Conservation (phyloP, 2,113 vertebrate species). For the Indicator indicator region DNA sequence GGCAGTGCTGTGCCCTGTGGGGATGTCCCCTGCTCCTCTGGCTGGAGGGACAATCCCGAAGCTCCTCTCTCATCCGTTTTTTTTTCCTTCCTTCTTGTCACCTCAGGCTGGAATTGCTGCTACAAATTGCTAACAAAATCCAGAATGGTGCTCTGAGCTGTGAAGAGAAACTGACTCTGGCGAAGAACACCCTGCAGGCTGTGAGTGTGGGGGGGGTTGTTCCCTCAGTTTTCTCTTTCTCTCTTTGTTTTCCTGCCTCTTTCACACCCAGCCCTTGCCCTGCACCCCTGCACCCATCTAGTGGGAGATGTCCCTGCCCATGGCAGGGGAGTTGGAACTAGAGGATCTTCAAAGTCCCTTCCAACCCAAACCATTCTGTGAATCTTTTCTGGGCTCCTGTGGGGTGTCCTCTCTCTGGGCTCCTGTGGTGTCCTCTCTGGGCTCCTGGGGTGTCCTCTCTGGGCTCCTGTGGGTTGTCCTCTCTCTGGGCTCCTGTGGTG, state of each 20-base stretch:
- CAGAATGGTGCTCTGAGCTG: conserved; percentile 96
- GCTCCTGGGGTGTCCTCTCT: not conserved
- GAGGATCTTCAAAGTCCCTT: no score
- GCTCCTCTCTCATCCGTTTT: not conserved
- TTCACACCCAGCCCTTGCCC: not conserved
- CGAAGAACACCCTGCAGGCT: conserved; percentile 94
- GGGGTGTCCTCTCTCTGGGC: not conserved
- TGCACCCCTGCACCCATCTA: not conserved
- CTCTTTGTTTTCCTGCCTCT: not conserved
- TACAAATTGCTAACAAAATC: conserved; percentile 96
- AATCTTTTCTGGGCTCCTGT: not conserved
- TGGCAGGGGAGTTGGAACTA: no score
- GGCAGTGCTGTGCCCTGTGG: not conserved
- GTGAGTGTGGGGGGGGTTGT: conserved; percentile 77
- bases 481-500: not conserved
- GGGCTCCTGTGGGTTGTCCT: not conserved
- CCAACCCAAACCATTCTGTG: no score
- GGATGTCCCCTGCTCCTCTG: not conserved
- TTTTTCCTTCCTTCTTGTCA: not conserved
- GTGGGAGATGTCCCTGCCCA: no score
- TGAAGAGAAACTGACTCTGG: conserved; percentile 96
- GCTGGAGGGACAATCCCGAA: not conserved
- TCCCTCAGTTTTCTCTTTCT: not conserved
- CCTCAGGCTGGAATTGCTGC: conserved; percentile 89
- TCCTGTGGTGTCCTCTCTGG: not conserved